Evolutionary conservation across 2,888 invertebrate genomes (phyloP), one percentile per base, ranked within the genome.

Genomic region (Cephus runcator): DNA sequence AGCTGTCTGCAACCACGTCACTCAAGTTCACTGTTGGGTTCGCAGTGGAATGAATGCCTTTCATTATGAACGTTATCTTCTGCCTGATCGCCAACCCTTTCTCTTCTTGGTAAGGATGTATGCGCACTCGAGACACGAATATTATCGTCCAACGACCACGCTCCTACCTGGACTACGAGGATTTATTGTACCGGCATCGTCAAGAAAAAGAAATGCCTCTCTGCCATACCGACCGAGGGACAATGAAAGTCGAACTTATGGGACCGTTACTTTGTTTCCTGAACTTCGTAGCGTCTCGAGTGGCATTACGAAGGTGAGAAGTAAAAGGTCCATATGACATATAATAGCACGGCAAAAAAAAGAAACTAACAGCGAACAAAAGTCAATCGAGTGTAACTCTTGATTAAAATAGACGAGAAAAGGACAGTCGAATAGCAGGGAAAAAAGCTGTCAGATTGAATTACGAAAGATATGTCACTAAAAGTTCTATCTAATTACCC

Each of bases 1-100:
- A 91, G 91, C 91, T 91, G 91, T 91, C 91, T 87, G 87, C 90
- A 89, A 88, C 87, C 88, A 89, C 91, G 91, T 91, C 91, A 90
- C 89, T 91, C 91, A 88, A 88, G 87, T 89, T 90, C 89, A 89
- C 85, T 85, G 87, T 89, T 88, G 90, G 89, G 82, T 84, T 82
- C 80, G 84, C 83, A 84, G 83, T 86, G 88, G 87, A 89, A 90
- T 90, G 90, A 90, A 90, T 90, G 90, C 89, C 89, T 91, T 90
- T 91, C 91, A 89, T 91, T 91, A 91, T 90, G 86, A 87, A 82
- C 84, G 87, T 89, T 90, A 90, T 90, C 90, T 86, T 77, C 84
- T 79, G 84, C 83, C 88, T 89, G 86, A 90, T 90, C 87, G 75
- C 73, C 82, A 83, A 85, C 86, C 85, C 86, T 84, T 86, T 85